phyloP scores from a whole-genome alignment of 2,113 vertebrate genomes.

The Dipodomys merriami region DNA sequence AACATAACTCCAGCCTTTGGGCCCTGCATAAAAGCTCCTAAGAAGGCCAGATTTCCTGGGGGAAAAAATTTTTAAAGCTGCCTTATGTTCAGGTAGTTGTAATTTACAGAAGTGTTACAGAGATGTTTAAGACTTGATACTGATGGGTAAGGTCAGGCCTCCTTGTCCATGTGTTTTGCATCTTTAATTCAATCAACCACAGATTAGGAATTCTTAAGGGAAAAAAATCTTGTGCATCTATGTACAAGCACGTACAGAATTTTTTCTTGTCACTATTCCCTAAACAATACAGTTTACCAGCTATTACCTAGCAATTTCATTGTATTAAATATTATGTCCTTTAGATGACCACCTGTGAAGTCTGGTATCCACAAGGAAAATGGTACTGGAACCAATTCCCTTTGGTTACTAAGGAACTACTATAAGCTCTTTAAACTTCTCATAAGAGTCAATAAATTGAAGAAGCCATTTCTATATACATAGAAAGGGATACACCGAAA shows the following conservation, averaged over 20 bases:
- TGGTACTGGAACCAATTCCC: background rate
- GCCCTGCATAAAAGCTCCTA: slow-evolving; percentile 47
- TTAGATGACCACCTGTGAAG: background rate
- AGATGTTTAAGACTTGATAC: background rate
- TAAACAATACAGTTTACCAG: background rate
- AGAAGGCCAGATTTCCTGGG: slow-evolving; percentile 12
- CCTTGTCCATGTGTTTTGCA: background rate
- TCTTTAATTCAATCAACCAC: background rate
- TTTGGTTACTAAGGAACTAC: too few species aligned
- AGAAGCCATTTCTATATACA: background rate
- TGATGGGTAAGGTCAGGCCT: background rate
- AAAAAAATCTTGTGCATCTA: background rate
- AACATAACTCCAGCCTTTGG: background rate
- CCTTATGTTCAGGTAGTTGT: background rate
- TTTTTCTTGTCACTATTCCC: background rate
- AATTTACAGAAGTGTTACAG: background rate
- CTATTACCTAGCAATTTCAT: background rate
- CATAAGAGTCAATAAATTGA: background rate
- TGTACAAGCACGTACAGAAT: background rate
- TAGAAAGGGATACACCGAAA: background rate
- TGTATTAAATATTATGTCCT: background rate
- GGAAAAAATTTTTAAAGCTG: background rate
- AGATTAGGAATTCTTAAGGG: background rate
- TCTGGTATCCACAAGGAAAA: background rate
- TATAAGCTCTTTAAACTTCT: slow-evolving; percentile 40